phyloP scores from a whole-genome alignment of 2,888 invertebrate species.

The Acrobasis consociella region DNA sequence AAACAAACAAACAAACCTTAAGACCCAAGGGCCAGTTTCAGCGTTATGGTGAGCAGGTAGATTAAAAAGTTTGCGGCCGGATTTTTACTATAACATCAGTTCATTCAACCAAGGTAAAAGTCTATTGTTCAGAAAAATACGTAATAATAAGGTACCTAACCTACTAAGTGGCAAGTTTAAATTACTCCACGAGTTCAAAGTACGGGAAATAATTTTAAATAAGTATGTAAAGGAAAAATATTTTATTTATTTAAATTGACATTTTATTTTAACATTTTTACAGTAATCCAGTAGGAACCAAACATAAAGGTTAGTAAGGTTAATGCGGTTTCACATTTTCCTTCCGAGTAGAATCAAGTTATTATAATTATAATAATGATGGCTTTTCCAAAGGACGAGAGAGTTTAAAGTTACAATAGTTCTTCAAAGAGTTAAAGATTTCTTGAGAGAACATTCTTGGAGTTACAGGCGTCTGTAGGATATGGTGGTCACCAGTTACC shows the following conservation, averaged over 20 bases:
- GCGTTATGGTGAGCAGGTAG: too few species aligned
- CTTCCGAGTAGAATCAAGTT: too few species aligned
- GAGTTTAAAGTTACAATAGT: too few species aligned
- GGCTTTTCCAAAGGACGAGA: too few species aligned
- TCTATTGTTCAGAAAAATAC: conserved; percentile 22
- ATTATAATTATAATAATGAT: too few species aligned
- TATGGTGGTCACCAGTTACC: too few species aligned
- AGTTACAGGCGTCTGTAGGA: too few species aligned
- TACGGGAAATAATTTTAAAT: neutral
- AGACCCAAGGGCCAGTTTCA: too few species aligned
- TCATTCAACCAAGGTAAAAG: conserved; percentile 11
- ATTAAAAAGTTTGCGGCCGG: neutral
- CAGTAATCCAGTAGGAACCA: neutral
- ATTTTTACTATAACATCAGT: neutral
- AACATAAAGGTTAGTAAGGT: neutral
- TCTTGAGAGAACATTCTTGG: too few species aligned
- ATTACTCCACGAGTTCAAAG: neutral
- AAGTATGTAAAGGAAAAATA: neutral
- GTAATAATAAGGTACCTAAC: neutral
- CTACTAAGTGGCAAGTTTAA: conserved; percentile 9
- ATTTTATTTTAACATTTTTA: neutral
- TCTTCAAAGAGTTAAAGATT: too few species aligned
- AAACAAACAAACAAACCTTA: too few species aligned
- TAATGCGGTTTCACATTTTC: too few species aligned
- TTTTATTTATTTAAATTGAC: neutral